Evolutionary conservation across 2,113 vertebrate species (phyloP), one percentile per base, ranked within the genome.

Genomic region (Capreolus pygargus): DNA sequence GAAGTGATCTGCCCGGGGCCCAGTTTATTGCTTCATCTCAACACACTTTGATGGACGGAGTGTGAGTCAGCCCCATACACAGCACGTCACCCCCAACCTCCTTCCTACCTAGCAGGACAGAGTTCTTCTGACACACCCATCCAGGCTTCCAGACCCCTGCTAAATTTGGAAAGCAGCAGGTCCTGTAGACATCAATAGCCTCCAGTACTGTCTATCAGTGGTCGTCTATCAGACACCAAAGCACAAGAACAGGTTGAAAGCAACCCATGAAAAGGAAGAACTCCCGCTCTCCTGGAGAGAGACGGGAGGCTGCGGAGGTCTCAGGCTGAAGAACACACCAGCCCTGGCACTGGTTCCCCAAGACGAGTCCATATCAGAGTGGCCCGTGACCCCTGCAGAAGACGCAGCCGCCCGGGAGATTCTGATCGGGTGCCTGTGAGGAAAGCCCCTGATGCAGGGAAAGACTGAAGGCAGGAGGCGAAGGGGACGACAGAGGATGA

Each of bases 1-100:
- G 98, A 98, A 96, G 92, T 89, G 92, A 97, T 96, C 96, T 97
- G 95, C 89, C 86, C 86, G n/a, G 84, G 85, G 89, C 93, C 60
- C 1, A 4, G 81, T 54, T 1, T 39, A 57, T 47, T 92, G 94
- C 67, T 25, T 96, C 94, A 91, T 19, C 86, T 50, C 21, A 36
- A 5, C 55, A 60, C 0, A 50, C 81, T 85, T 64, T 25, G 50
- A 81, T 47, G 95, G 61, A 95, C 76, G 39, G 45, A 54, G 78
- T 45, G 82, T 95, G 95, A 96, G 89, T 97, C 96, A 96, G 43
- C 47, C 30, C 94, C 57, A 28, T 33, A 17, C 82, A 60, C 17
- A 7, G 43, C 23, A 17, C 33, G 21, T 89, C 83, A 60, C 27
- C 6, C 55, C 78, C 58, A 84, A 83, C n/a, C 96, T 86, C 79